Base-by-base conservation (phyloP, 2,888 invertebrate genomes). In the Parelbella ahira region DNA sequence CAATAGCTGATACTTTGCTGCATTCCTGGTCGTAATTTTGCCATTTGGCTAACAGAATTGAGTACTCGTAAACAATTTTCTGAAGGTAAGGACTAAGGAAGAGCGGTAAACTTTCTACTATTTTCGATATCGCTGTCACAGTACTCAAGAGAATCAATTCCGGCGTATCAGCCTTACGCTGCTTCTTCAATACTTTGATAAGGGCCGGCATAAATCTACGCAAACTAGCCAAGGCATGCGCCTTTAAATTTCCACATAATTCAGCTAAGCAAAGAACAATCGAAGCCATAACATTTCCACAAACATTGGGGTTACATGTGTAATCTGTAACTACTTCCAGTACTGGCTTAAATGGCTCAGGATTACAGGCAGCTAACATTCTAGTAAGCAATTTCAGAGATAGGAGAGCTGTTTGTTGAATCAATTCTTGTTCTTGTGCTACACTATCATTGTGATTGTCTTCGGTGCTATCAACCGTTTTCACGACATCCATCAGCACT, bases 1-100 rank as follows among this genome's bases (percentile, higher is more conserved):
- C 68, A 7, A 93, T 81, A 0, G 89, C 77, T 0, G 86, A 74
- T 0, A 89, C 74, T 66, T 90, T 89, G 30, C 75, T 81, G 27
- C 76, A 78, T 6, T 80, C 78, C 41, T 90, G 88, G 19, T 80
- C 80, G n/a, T 62, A 64, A 9, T 71, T 68, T 47, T 81, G 73
- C 87, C 89, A 89, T 60, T 88, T 89, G 0, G 87, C 83, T 1
- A 88, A 61, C 19, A 94, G 69, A 42, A 89, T 82, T 0, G 91
- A 89, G 23, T 94, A 74, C 52, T 93, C 91, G 4, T 86, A 88
- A 0, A 95, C 65, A 18, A 95, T 86, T 54, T 93, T 91, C 51
- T 91, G 90, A 18, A 97, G 79, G 73, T 97, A 97, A 0, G 96
- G 94, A 47, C 95, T 96, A 49, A 98, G 70, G 68, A 97, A 98